These are phyloP conservation scores for Hemitrygon akajei DNA, from an alignment of 2,797 vertebrate species.

Conservation along the genomic window DNA sequence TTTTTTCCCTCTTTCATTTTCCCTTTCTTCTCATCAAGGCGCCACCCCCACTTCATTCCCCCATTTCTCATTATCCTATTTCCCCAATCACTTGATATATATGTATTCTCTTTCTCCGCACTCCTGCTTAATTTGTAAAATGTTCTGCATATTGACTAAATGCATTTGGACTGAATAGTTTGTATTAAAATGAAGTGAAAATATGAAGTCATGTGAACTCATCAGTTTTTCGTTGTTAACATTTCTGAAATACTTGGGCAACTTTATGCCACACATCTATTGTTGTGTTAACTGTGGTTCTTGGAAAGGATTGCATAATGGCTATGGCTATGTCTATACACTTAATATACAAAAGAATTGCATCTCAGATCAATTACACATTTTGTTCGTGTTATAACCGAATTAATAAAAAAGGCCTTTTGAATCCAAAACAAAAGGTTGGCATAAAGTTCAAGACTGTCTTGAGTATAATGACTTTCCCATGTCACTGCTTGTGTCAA, in stretches of 20 bases:
- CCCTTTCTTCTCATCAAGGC: not conserved
- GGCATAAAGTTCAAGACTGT: not conserved
- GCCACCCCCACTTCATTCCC: not conserved
- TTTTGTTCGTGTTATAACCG: constrained; percentile 10
- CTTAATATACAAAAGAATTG: not conserved
- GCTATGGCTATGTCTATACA: not conserved
- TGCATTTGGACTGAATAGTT: not conserved
- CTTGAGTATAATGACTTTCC: not conserved
- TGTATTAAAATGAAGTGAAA: not conserved
- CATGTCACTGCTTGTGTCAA: not conserved
- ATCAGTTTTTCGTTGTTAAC: not conserved
- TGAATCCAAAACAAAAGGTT: constrained; percentile 1
- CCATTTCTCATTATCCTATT: not conserved
- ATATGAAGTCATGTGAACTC: not conserved
- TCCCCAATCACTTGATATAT: not conserved
- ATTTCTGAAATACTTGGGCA: not conserved
- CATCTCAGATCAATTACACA: constrained; percentile 15
- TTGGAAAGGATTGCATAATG: not conserved
- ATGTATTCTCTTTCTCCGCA: not conserved
- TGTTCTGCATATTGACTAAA: not conserved
- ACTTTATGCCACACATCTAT: not conserved
- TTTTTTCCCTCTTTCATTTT: not conserved
- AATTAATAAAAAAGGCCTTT: not conserved
- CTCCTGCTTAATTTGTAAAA: not conserved
- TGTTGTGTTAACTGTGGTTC: not conserved